Percentiles rank a stretch among this genome's conserved stretches.
Conservation (phyloP, 2,797 vertebrate species). For the Tolypeutes matacus region DNA sequence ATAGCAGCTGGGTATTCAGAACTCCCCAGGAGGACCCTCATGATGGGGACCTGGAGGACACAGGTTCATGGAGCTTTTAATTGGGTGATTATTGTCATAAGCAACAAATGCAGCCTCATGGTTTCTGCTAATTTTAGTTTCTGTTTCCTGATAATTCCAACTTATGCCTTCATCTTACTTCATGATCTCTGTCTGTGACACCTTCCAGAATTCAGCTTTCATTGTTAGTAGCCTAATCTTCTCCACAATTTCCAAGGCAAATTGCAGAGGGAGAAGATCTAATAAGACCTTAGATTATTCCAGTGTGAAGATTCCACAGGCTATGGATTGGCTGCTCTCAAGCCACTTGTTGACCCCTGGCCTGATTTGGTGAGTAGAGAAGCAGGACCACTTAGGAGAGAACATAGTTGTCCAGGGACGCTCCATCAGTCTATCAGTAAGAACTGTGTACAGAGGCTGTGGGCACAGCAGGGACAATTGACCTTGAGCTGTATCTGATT, state of each 20-base stretch:
- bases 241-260: not conserved
- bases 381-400: not conserved
- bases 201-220: not conserved
- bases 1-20: not conserved
- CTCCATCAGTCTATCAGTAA: not conserved
- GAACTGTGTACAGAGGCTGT: not conserved
- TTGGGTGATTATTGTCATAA: not conserved
- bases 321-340: not conserved
- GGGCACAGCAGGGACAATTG: not conserved
- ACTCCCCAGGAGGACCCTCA: not conserved
- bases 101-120: not conserved
- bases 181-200: not conserved
- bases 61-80: not conserved
- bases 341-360: not conserved
- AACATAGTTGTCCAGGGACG: not conserved
- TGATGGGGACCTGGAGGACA: not conserved
- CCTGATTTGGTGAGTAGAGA: not conserved
- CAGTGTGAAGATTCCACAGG: not conserved
- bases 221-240: not conserved
- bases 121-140: not conserved
- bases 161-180: not conserved
- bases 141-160: not conserved
- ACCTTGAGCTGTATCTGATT: not conserved
- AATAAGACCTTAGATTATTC: not conserved
- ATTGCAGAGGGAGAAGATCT: not conserved